Base-by-base conservation (phyloP, 2,888 invertebrate genomes). In the Lissocephala sabroskyi region DNA sequence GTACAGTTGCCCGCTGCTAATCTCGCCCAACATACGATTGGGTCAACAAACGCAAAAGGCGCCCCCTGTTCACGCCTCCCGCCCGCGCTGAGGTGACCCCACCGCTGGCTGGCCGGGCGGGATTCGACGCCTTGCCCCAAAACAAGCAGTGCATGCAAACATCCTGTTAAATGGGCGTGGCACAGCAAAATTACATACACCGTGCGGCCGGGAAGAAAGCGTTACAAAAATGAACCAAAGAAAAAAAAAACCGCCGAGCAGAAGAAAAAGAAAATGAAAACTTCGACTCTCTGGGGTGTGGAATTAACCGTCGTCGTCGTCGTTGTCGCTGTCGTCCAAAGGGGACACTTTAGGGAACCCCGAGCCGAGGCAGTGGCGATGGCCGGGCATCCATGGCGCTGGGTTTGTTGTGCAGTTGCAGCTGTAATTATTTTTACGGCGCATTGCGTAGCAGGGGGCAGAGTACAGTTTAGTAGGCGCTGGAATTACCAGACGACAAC, bases 371-470 rank as follows among this genome's bases (percentile, higher is more conserved):
- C 4, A 3, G 23, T 3, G 7, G 23, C 7, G 23, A 7, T 23
- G 3, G 4, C 4, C 4, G 23, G 23, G 23, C 4, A 23, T 23
- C 23, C 7, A n/a, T 41, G 16, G 14, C 26, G 23, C 23, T 14
- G 19, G 56, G 56, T 52, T 59, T 56, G 52, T 74, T 75, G 78
- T 64, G 75, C 78, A 71, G 76, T 73, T 62, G 70, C 76, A 76
- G 73, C 68, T 74, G 73, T 73, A 73, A 73, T 73, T 73, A 73
- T 73, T 76, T 73, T 73, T 73, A 73, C 76, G 73, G 73, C 74
- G 68, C 76, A 76, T 73, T 73, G 74, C 76, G 48, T 60, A 46
- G 57, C 46, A 26, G 11, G 26, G 23, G 13, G 35, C 28, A 40
- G 40, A 9, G 26, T 16, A 6, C 37, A 32, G 28, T 43, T 50